Base-by-base conservation (phyloP, 2,888 invertebrate genomes). In the Drosophila kambysellisi region DNA sequence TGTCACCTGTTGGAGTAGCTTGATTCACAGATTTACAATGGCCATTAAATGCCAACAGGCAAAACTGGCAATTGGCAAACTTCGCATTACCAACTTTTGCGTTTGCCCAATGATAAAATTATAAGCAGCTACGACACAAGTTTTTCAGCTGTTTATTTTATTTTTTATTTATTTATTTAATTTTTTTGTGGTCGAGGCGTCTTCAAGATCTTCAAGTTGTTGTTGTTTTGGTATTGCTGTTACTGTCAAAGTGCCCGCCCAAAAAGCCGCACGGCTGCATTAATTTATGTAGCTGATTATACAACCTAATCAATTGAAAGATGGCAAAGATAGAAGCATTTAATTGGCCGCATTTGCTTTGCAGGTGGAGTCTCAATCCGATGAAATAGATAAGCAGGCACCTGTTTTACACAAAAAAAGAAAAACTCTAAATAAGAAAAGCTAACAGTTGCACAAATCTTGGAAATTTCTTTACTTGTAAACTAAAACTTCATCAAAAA, bases 241-340 rank as follows among this genome's bases (percentile, higher is more conserved):
- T 37, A 56, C 41, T 41, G 41, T 53, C 48, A 11, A 54, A 61
- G 60, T 46, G 46, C 56, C 70, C 71, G 72, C 74, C 78, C 80
- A 59, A 64, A 73, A 76, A 57, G 59, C 72, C 51, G 56, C 60
- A 57, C 70, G 41, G 46, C 65, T 80, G 80, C 59, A 41, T 84
- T 74, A 82, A 89, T 84, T 88, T 81, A 87, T 88, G 80, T 76
- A 69, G 71, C 76, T 74, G 77, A 80, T 78, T 79, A 78, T 74
- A 48, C 53, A 81, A 74, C 73, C 75, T 74, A 82, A 79, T 84
- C 75, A 84, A 81, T 79, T 76, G 72, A 70, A 70, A 59, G 51
- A 66, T 67, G 51, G 56, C 50, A 66, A 68, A 43, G 59, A 73
- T 57, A 53, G 65, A 60, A 52, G 71, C 70, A 76, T 76, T 78